Evolutionary conservation across 2,113 vertebrate species (phyloP).

Genomic region (Anthoscopus minutus): DNA sequence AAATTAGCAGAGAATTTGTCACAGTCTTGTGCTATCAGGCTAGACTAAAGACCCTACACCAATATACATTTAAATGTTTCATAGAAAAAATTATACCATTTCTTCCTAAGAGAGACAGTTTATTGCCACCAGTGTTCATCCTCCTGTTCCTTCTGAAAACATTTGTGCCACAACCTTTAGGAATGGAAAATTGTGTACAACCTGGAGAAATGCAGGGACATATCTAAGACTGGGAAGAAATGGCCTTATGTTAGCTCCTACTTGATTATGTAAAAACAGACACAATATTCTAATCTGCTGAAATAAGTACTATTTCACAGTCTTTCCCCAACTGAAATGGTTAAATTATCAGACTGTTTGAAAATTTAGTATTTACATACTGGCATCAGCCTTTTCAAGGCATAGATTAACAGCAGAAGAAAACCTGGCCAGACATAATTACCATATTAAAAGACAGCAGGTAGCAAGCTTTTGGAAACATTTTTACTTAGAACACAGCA

Average conservation of each 20-base stretch:
- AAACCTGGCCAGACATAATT: slow-evolving; percentile 1
- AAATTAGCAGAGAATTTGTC: background rate
- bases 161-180: rapidly evolving
- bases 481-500: slow-evolving; percentile 33
- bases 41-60: background rate
- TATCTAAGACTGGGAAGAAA: background rate
- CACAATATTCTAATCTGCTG: background rate
- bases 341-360: background rate
- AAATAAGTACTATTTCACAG: background rate
- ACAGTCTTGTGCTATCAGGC: background rate
- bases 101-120: background rate
- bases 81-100: background rate
- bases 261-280: background rate
- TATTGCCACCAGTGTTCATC: background rate
- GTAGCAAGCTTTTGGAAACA: background rate
- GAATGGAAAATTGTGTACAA: background rate
- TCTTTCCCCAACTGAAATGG: background rate
- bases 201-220: background rate
- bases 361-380: background rate
- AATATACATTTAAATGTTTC: background rate
- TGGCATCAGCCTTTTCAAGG: background rate
- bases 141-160: background rate
- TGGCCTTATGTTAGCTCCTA: background rate
- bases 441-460: slow-evolving; percentile 38
- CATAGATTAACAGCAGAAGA: background rate